Evolutionary conservation across 2,113 vertebrate species (phyloP).

Genomic region (Arvicanthis niloticus): DNA sequence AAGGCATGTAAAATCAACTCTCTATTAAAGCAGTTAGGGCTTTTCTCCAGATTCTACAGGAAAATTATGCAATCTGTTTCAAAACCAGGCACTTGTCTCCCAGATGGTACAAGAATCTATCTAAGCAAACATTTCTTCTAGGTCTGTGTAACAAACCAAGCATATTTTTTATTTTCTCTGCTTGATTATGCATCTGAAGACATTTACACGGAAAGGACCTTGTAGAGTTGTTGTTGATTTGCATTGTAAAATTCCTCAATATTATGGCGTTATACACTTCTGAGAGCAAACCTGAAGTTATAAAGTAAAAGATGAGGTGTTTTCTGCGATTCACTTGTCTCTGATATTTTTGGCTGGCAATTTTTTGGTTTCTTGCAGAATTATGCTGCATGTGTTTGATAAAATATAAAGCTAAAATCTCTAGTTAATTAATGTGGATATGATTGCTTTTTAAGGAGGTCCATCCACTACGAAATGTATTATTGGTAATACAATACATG

Average conservation of each 20-base stretch:
- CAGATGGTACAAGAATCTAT: constrained; percentile 88
- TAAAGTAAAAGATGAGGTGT: constrained; percentile 61
- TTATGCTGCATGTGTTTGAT: neutral
- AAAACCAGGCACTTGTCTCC: constrained; percentile 87
- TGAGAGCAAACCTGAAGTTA: constrained; percentile 64
- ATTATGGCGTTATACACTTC: constrained; percentile 64
- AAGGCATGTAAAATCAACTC: constrained; percentile 87
- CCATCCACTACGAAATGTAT: constrained; percentile 59
- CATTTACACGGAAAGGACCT: constrained; percentile 74
- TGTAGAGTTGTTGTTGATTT: constrained; percentile 69
- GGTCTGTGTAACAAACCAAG: constrained; percentile 82
- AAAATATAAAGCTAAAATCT: neutral
- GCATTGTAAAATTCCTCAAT: constrained; percentile 72
- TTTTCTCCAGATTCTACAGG: constrained; percentile 87
- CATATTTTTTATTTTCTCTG: constrained; percentile 72
- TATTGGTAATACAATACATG: constrained; percentile 10
- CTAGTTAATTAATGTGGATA: constrained; percentile 73
- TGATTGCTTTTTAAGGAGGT: constrained; percentile 72
- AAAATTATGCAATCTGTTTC: constrained; percentile 90
- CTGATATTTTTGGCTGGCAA: constrained; percentile 49
- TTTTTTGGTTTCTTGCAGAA: neutral
- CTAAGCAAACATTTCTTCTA: constrained; percentile 86
- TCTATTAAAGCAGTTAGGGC: constrained; percentile 89
- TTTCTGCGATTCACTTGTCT: constrained; percentile 36
- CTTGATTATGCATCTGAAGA: constrained; percentile 82